Conservation (phyloP, 2,888 invertebrate species). For the Himalopsyche japonica region DNA sequence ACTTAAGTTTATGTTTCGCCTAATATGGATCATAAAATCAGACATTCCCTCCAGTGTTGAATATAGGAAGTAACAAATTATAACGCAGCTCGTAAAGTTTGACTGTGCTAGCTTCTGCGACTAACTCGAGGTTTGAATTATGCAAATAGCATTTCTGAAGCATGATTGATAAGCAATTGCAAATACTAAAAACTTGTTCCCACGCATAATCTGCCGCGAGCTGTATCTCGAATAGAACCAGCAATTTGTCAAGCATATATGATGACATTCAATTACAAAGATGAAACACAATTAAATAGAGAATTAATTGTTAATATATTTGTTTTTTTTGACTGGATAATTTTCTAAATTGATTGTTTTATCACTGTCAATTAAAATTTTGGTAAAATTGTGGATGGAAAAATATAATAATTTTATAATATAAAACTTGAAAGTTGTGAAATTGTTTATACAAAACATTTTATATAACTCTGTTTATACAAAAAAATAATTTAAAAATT, state of each 20-base stretch:
- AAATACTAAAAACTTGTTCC: conserved; percentile 3
- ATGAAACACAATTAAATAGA: no score
- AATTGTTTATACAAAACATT: no score
- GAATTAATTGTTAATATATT: no score
- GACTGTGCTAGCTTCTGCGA: not conserved
- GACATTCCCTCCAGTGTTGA: not conserved
- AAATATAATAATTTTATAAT: no score
- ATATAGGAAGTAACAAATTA: not conserved
- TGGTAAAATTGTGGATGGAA: no score
- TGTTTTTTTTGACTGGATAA: no score
- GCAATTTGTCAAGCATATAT: conserved; percentile 3
- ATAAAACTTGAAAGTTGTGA: no score
- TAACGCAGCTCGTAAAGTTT: not conserved
- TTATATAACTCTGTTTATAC: no score
- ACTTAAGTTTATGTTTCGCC: not conserved
- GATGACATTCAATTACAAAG: no score
- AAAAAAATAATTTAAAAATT: no score
- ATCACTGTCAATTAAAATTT: no score
- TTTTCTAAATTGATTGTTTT: no score
- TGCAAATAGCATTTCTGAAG: not conserved
- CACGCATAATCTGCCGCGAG: not conserved
- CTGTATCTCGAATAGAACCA: not conserved
- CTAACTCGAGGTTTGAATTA: not conserved
- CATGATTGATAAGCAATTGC: conserved; percentile 18
- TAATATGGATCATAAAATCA: not conserved